Conservation (phyloP, 2,113 vertebrate genomes). For the Parus major region DNA sequence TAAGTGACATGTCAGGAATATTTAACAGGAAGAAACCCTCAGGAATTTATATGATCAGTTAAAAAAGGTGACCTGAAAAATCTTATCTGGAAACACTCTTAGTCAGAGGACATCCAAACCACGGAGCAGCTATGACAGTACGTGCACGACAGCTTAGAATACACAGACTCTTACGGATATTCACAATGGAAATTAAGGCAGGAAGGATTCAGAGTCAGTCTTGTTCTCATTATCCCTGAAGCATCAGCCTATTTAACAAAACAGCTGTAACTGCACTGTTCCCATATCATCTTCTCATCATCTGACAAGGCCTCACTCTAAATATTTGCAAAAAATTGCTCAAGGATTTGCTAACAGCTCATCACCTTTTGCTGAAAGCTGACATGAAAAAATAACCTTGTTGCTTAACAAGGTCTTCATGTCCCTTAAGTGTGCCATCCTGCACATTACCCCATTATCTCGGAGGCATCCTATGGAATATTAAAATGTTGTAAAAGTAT, state of each 20-base stretch:
- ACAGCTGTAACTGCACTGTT: background rate
- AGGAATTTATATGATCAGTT: background rate
- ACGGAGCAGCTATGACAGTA: background rate
- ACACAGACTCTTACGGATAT: background rate
- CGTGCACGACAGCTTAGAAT: rapidly evolving
- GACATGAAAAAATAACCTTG: background rate
- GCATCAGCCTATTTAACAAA: background rate
- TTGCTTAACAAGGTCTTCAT: background rate
- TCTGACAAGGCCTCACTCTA: background rate
- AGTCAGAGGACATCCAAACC: background rate
- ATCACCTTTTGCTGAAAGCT: background rate
- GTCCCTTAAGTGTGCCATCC: rapidly evolving
- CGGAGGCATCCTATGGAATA: background rate
- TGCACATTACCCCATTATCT: background rate
- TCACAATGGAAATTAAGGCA: background rate
- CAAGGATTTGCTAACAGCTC: background rate
- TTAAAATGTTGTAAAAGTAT: background rate
- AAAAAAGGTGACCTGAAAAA: background rate
- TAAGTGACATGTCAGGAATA: background rate
- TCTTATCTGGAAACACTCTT: background rate
- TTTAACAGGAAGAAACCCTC: background rate
- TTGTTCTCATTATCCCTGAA: background rate
- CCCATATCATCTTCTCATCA: background rate
- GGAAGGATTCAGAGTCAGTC: background rate
- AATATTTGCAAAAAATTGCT: background rate